These are phyloP conservation scores for Synergus japonicus DNA, from an alignment of 2,888 invertebrate species.

Conservation along the genomic window DNA sequence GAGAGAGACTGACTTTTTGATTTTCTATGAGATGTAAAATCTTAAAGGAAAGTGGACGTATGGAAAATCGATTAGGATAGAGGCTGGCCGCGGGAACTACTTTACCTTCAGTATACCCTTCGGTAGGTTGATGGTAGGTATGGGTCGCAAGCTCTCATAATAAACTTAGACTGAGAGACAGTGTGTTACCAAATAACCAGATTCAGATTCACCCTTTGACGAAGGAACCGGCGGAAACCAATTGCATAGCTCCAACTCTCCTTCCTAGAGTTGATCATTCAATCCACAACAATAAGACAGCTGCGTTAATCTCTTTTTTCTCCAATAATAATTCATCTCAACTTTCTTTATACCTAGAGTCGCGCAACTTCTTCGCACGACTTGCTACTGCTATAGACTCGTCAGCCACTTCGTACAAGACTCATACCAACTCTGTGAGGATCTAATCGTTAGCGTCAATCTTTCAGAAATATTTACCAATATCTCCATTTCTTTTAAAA, in stretches of 20 bases:
- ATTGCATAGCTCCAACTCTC: conserved; percentile 75
- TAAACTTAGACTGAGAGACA: conserved; percentile 76
- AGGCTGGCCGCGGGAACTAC: conserved; percentile 78
- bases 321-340: conserved; percentile 66
- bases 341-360: conserved; percentile 55
- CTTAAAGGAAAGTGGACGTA: conserved; percentile 3
- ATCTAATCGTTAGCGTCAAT: background rate
- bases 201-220: conserved; percentile 76
- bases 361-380: conserved; percentile 33
- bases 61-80: conserved; percentile 53
- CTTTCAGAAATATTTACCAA: background rate
- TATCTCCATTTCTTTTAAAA: background rate
- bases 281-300: conserved; percentile 77
- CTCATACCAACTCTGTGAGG: background rate
- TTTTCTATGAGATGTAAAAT: conserved; percentile 20
- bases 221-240: conserved; percentile 75
- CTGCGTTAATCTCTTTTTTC: conserved; percentile 74
- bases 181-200: conserved; percentile 76
- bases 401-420: conserved; percentile 60
- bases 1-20: background rate
- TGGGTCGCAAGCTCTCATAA: conserved; percentile 76
- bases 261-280: conserved; percentile 77
- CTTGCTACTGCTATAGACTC: conserved; percentile 53
- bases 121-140: conserved; percentile 75
- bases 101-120: conserved; percentile 78